Evolutionary conservation across 2,888 invertebrate species (phyloP), one percentile per base, ranked within the genome.

Genomic region (Ptilodon capucinus): DNA sequence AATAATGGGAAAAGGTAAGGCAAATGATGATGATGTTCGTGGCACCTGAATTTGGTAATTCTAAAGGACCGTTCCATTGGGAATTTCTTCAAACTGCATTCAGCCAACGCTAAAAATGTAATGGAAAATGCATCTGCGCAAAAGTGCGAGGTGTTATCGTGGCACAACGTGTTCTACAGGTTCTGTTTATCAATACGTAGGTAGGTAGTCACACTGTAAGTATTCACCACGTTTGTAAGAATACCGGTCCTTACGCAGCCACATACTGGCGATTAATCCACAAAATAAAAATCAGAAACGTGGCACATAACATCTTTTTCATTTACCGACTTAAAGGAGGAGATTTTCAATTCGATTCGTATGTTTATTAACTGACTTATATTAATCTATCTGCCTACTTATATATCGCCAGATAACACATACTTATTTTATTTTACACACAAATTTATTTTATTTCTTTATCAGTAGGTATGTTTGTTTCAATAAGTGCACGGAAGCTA

Each of bases 81-180:
- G 4, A 28, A n/a, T 7, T 23, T 28, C n/a, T n/a, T 28, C 0
- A 8, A 28, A 28, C 11, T 28, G 11, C 28, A 3, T n/a, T 13
- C 32, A 32, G 14, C 7, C 9, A 28, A 14, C 6, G 13, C 13
- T 6, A 35, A 35, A 35, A 35, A 35, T 17, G 17, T 17, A 35
- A 17, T 18, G 35, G 17, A 35, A 35, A 17, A 35, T 1, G 35
- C 35, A 17, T 35, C 17, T 35, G 35, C 32, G 28, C n/a, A 7
- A 40, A 39, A 48, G 42, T 16, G 60, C 44, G 23, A 47, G 40
- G 44, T 54, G 38, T 57, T 60, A 57, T 53, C 48, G 45, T 46
- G 48, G 44, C 54, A 46, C 38, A 55, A 59, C 61, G 48, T 54
- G 61, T 59, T 61, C 17, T 47, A 41, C 61, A 44, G 63, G 61